Evolutionary conservation across 2,888 invertebrate species (phyloP).

Genomic region (Sepiola atlantica): DNA sequence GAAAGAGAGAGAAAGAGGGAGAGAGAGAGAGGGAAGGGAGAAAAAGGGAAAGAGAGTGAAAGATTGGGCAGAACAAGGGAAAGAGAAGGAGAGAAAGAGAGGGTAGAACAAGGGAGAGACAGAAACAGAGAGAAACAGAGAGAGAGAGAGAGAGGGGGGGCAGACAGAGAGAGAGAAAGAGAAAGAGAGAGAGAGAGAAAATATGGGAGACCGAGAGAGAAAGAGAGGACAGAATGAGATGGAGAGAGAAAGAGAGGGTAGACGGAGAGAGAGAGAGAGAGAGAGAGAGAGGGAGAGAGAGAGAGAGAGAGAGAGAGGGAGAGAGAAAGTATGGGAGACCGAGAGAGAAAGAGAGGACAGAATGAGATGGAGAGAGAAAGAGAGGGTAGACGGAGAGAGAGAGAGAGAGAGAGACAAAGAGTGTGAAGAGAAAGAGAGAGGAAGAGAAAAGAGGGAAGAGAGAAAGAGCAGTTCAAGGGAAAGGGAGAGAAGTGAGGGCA

Average conservation of each 20-base stretch:
- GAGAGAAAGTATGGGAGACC: too few species aligned
- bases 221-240: too few species aligned
- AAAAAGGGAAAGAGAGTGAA: not conserved
- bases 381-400: too few species aligned
- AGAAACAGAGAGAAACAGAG: not conserved
- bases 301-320: not conserved
- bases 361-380: too few species aligned
- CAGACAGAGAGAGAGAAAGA: too few species aligned
- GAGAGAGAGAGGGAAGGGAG: not conserved
- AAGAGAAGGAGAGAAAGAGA: accelerated
- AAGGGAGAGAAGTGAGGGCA: not conserved
- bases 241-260: too few species aligned
- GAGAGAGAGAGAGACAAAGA: too few species aligned
- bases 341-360: not conserved
- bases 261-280: not conserved
- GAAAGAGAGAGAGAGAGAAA: too few species aligned
- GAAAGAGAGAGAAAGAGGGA: not conserved
- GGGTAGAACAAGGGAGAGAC: accelerated
- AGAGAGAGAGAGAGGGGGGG: accelerated
- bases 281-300: not conserved
- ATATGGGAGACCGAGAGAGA: too few species aligned
- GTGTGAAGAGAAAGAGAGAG: too few species aligned
- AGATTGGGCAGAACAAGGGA: not conserved
- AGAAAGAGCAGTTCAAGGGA: not conserved
- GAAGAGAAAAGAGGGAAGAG: too few species aligned